phyloP scores from a whole-genome alignment of 1,140 invertebrate species.

The Amyelois transitella region DNA sequence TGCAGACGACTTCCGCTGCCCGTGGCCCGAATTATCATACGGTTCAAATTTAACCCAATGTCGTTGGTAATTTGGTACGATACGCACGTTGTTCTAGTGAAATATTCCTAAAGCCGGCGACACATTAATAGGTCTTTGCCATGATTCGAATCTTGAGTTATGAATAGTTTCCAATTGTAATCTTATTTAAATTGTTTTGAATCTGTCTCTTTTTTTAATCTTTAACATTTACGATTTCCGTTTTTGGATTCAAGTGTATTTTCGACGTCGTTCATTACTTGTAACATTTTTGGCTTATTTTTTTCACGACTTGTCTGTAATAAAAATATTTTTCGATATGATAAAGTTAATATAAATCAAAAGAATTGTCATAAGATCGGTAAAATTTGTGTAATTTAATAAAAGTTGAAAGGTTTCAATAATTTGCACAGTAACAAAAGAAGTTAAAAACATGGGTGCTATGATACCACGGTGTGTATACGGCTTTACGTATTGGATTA shows the following conservation, averaged over 20 bases:
- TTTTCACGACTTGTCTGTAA: too few relatives aligned
- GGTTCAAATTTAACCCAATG: background rate
- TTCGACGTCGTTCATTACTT: too few relatives aligned
- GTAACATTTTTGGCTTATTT: too few relatives aligned
- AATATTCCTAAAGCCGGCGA: background rate
- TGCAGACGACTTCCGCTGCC: constrained; percentile 32
- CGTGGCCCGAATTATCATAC: constrained; percentile 26
- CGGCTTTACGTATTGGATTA: constrained; percentile 10
- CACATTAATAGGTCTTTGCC: background rate
- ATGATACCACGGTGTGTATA: background rate
- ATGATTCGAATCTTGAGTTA: background rate
- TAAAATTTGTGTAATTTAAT: too few relatives aligned
- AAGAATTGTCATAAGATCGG: too few relatives aligned
- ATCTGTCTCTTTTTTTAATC: too few relatives aligned
- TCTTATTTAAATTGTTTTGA: too few relatives aligned
- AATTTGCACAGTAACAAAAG: background rate
- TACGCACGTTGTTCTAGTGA: background rate
- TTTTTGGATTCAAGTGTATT: too few relatives aligned
- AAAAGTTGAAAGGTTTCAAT: background rate
- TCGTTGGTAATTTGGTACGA: background rate
- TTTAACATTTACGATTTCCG: too few relatives aligned
- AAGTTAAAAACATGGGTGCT: background rate
- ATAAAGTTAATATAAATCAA: too few relatives aligned
- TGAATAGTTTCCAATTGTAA: too few relatives aligned
- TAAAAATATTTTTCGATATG: too few relatives aligned